phyloP scores from a whole-genome alignment of 2,888 invertebrate species.

The Cynaeus angustus region DNA sequence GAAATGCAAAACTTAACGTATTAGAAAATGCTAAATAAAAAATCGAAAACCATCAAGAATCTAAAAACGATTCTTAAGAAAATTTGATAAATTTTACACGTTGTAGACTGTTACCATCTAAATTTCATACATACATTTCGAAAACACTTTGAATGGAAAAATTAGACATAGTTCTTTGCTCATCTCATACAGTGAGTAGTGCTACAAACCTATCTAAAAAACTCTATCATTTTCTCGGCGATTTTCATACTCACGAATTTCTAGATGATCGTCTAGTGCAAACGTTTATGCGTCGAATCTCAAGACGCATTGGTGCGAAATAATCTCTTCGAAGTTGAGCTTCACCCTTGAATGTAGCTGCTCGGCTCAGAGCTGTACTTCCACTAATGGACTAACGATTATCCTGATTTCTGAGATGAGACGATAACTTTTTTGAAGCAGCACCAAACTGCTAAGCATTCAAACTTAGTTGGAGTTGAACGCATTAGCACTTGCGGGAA shows the following conservation, averaged over 20 bases:
- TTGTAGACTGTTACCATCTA: no score
- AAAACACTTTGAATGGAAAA: no score
- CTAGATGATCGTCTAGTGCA: slow-evolving; percentile 57
- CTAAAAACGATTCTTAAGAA: no score
- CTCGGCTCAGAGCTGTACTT: slow-evolving; percentile 61
- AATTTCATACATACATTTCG: no score
- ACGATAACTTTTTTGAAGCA: slow-evolving; percentile 63
- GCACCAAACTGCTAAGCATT: slow-evolving; percentile 60
- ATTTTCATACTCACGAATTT: slow-evolving; percentile 49
- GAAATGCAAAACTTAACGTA: no score
- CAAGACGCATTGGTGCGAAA: slow-evolving; percentile 63
- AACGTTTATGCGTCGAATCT: slow-evolving; percentile 61
- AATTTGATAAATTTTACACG: no score
- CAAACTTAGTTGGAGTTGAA: slow-evolving; percentile 55
- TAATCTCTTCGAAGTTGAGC: slow-evolving; percentile 63
- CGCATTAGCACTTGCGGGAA: slow-evolving; percentile 57
- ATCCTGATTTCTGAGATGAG: slow-evolving; percentile 67
- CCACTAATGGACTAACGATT: slow-evolving; percentile 69
- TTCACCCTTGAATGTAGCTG: slow-evolving; percentile 59
- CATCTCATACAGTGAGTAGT: no score
- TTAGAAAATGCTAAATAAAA: no score
- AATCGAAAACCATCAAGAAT: no score
- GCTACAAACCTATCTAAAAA: no score
- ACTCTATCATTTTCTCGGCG: background rate
- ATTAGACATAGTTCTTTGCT: no score